Base-by-base conservation (phyloP, 2,113 vertebrate species). In the Sardina pilchardus region DNA sequence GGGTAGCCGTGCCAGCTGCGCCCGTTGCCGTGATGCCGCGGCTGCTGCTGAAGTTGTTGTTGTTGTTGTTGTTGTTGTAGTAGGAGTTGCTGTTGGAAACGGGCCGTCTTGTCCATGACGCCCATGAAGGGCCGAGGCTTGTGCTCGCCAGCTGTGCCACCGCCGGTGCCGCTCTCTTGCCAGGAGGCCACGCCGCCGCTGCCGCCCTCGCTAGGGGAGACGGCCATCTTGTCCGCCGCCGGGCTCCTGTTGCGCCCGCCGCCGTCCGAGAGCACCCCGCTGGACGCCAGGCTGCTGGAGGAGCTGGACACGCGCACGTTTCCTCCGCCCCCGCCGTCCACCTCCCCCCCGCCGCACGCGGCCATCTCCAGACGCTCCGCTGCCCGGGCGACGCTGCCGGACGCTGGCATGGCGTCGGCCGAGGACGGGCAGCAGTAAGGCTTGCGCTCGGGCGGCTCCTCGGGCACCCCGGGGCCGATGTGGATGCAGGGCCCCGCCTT, bases 91-190 rank as follows among this genome's bases (percentile, higher is more conserved):
- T 94, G 96, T 82, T 97, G 96, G 84, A 97, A 97, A 88, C 98
- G 91, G 0, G 96, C 97, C 0, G 97, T 95, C 94, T 99, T 99
- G 92, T 99, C 98, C 94, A 92, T 99, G 90, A 99, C 95, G 2
- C 98, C 98, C 98, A 99, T 99, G 48, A 99, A 99, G 0, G 95
- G 95, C 39, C 95, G 93, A 1, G 89, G 96, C 89, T 99, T 98
- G 0, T 96, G 93, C 56, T 98, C 96, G 1, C 94, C 91, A 86
- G 81, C 94, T 56, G 87, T 10, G 0, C 86, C 94, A 0, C 97
- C 94, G 0, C 97, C 96, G 0, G 92, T 90, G 90, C 90, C 89
- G 88, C 92, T 92, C 14, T 53, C 50, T 17, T 53, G 50, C 50
- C 50, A 53, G 17, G 50, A 3, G 50, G 4, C 16, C 2, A 17